phyloP scores from a whole-genome alignment of 2,888 invertebrate species.

The Notocelia uddmanniana region DNA sequence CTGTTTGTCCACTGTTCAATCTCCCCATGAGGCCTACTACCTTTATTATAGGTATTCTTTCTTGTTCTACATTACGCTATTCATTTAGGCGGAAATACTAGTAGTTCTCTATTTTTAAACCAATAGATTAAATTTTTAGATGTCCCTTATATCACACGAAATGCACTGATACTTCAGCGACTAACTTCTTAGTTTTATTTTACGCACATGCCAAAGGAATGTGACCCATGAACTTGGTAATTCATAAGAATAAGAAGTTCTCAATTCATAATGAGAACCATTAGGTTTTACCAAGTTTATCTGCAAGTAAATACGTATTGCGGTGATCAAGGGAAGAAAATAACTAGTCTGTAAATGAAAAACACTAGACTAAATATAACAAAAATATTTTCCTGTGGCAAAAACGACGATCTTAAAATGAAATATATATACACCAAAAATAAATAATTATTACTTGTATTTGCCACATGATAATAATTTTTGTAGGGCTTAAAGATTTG shows the following conservation, averaged over 20 bases:
- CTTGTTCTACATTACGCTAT: conserved; percentile 11
- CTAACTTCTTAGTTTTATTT: background rate
- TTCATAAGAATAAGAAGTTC: background rate
- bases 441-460: conserved; percentile 10
- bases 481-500: background rate
- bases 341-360: background rate
- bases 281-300: background rate
- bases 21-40: conserved; percentile 12
- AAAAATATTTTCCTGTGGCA: conserved; percentile 17
- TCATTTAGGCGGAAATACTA: conserved; percentile 30
- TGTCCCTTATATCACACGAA: conserved; percentile 1
- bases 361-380: background rate
- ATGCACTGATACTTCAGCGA: background rate
- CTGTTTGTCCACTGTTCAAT: conserved; percentile 7
- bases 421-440: background rate
- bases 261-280: background rate
- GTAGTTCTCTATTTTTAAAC: background rate
- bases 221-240: background rate
- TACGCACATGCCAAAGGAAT: background rate
- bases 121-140: background rate
- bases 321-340: background rate
- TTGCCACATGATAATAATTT: conserved; percentile 5
- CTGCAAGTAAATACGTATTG: background rate
- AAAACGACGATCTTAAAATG: conserved; percentile 13
- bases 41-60: conserved; percentile 6